phyloP scores from a whole-genome alignment of 2,888 invertebrate genomes.

The Anoncus sp. region DNA sequence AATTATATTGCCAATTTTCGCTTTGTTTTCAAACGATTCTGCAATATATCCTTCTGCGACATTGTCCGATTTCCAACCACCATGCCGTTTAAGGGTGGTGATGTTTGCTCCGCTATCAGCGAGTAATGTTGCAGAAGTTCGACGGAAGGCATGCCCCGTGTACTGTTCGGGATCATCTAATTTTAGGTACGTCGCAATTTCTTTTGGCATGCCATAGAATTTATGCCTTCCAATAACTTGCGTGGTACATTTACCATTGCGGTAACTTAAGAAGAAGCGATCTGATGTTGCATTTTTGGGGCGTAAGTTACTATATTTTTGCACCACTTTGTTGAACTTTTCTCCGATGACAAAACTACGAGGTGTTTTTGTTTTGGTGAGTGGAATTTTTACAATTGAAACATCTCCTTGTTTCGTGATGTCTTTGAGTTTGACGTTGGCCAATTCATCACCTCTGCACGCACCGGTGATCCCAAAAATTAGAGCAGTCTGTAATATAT shows the following conservation, averaged over 20 bases:
- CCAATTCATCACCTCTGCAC: slow-evolving; percentile 7
- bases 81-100: not conserved
- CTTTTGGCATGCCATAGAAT: slow-evolving; percentile 33
- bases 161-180: slow-evolving; percentile 38
- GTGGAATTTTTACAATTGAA: slow-evolving; percentile 2
- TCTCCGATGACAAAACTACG: slow-evolving; percentile 4
- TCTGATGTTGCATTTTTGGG: not conserved
- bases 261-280: slow-evolving; percentile 43
- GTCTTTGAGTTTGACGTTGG: not conserved
- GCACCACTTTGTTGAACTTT: slow-evolving; percentile 10
- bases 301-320: slow-evolving; percentile 14
- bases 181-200: slow-evolving; percentile 40
- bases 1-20: too few relatives aligned
- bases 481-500: slow-evolving; percentile 14
- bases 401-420: not conserved
- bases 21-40: too few relatives aligned
- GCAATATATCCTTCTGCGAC: too few relatives aligned
- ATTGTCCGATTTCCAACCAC: too few relatives aligned
- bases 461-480: slow-evolving; percentile 21
- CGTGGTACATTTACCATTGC: slow-evolving; percentile 37
- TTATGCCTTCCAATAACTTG: slow-evolving; percentile 35
- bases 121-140: slow-evolving; percentile 53
- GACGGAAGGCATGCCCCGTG: slow-evolving; percentile 43
- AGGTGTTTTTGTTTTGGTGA: slow-evolving; percentile 3
- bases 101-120: slow-evolving; percentile 33